These are phyloP conservation scores for Zygaena filipendulae DNA, from an alignment of 2,888 invertebrate species.

Conservation along the genomic window DNA sequence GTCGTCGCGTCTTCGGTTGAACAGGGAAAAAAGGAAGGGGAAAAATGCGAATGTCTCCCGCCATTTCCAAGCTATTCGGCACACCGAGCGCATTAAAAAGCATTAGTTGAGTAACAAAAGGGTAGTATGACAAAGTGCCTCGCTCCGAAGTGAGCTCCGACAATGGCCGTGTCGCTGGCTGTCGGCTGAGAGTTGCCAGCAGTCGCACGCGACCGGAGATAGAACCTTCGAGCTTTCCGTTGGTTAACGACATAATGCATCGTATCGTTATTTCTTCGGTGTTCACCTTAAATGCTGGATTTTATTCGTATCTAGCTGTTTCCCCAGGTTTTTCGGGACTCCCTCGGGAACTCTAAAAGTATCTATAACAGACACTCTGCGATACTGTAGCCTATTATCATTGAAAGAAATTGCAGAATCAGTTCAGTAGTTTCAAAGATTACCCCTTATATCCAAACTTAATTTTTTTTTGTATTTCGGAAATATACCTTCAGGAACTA, in stretches of 20 bases:
- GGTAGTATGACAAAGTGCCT: slow-evolving; percentile 49
- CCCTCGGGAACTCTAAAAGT: too few relatives aligned
- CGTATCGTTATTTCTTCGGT: slow-evolving; percentile 38
- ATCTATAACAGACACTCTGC: too few relatives aligned
- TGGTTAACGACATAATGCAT: slow-evolving; percentile 51
- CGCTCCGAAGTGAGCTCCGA: slow-evolving; percentile 27
- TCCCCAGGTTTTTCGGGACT: too few relatives aligned
- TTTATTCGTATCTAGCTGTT: too few relatives aligned
- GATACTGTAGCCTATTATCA: too few relatives aligned
- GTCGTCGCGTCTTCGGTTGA: slow-evolving; percentile 11
- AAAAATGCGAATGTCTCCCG: slow-evolving; percentile 30
- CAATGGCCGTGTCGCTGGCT: slow-evolving; percentile 33
- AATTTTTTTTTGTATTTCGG: too few relatives aligned
- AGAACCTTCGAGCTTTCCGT: slow-evolving; percentile 25
- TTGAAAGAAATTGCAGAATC: too few relatives aligned
- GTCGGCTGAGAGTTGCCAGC: slow-evolving; percentile 17
- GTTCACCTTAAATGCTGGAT: too few relatives aligned
- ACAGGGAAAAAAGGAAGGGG: slow-evolving; percentile 12
- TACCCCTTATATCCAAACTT: too few relatives aligned
- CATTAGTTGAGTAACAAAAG: slow-evolving; percentile 53
- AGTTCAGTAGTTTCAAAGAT: too few relatives aligned
- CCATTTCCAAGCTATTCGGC: slow-evolving; percentile 36
- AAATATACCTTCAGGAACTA: too few relatives aligned
- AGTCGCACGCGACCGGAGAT: slow-evolving; percentile 26
- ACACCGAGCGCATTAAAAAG: slow-evolving; percentile 39